Percentiles rank a stretch among this genome's conserved stretches.
These are phyloP conservation scores for Mactromeris polynyma DNA, from an alignment of 2,888 invertebrate genomes.

Conservation along the genomic window DNA sequence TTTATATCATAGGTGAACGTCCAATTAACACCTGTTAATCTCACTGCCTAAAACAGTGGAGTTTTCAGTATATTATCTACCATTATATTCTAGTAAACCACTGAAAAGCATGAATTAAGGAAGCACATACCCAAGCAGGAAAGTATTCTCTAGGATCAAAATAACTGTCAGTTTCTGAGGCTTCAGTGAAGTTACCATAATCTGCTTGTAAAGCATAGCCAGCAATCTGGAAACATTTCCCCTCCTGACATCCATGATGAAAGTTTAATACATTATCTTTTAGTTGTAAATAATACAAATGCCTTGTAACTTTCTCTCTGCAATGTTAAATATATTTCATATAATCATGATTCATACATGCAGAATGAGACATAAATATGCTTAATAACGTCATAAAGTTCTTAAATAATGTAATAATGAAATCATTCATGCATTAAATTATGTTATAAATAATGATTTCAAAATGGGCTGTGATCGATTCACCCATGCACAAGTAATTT, in stretches of 20 bases:
- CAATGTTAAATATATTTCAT: neutral
- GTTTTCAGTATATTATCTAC: too few relatives aligned
- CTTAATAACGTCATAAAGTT: neutral
- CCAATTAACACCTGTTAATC: too few relatives aligned
- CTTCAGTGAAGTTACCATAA: conserved; percentile 92
- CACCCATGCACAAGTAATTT: too few relatives aligned
- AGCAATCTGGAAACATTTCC: conserved; percentile 91
- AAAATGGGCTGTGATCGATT: too few relatives aligned
- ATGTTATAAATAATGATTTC: too few relatives aligned
- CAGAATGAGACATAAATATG: neutral
- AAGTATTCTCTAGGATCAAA: conserved; percentile 96
- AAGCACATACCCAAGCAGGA: conserved; percentile 89
- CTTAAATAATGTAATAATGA: neutral
- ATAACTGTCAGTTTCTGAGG: conserved; percentile 89
- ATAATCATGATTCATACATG: neutral
- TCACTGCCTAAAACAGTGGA: too few relatives aligned
- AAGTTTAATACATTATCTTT: conserved; percentile 92
- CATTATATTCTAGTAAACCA: too few relatives aligned
- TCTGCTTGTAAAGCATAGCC: conserved; percentile 97
- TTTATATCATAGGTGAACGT: too few relatives aligned
- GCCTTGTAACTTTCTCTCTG: conserved; percentile 95
- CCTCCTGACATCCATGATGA: conserved; percentile 88
- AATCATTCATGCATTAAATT: too few relatives aligned
- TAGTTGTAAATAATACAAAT: conserved; percentile 97
- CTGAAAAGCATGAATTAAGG: too few relatives aligned